Evolutionary conservation across 92 coral and sea anemone genomes (phyloP).

Genomic region (Porites rus): DNA sequence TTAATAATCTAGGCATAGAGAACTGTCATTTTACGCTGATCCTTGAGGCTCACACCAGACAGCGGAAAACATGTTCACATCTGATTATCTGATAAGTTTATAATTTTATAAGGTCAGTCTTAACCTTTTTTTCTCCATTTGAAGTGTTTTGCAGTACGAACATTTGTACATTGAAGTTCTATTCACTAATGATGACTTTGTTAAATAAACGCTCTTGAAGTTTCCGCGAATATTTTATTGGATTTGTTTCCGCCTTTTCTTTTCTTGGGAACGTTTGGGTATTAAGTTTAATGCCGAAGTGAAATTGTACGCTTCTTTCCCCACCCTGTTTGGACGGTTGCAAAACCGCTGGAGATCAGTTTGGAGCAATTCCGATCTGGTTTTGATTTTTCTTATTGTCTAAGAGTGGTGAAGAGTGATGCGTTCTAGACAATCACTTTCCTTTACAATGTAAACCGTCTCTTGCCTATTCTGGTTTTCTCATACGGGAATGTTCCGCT

Average conservation of each 20-base stretch:
- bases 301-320: too few relatives aligned
- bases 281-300: too few relatives aligned
- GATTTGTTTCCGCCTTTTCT: neutral
- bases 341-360: too few relatives aligned
- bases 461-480: too few relatives aligned
- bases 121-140: neutral
- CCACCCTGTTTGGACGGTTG: too few relatives aligned
- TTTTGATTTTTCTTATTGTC: too few relatives aligned
- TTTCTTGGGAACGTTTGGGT: neutral
- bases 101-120: neutral
- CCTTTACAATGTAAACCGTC: too few relatives aligned
- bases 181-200: constrained; percentile 9
- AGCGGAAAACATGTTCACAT: neutral
- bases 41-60: neutral
- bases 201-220: constrained; percentile 19
- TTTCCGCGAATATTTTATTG: neutral
- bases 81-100: neutral
- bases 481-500: too few relatives aligned
- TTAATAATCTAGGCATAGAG: too few relatives aligned
- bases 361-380: too few relatives aligned
- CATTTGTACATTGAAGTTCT: constrained; percentile 14
- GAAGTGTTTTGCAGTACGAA: neutral
- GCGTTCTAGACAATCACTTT: too few relatives aligned
- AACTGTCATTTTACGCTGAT: neutral
- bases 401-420: too few relatives aligned